These are phyloP conservation scores for Lampris megalopsis DNA, from an alignment of 2,113 vertebrate species.

Conservation along the genomic window DNA sequence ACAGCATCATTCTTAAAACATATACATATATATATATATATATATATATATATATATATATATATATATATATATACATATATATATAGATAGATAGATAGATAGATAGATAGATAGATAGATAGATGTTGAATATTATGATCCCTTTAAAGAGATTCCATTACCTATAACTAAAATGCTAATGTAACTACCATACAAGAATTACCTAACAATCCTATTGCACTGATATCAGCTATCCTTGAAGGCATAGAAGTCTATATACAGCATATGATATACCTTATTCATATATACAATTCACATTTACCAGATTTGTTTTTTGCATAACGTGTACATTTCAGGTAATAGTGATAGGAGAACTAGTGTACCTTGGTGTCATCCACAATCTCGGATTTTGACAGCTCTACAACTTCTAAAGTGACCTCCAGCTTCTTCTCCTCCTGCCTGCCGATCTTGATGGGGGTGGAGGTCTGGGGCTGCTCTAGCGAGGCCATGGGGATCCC, in stretches of 20 bases:
- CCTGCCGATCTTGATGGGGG: constrained; percentile 67
- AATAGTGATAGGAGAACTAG: not conserved
- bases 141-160: not conserved
- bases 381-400: constrained; percentile 74
- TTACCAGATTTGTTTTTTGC: no score
- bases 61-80: no score
- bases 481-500: constrained; percentile 71
- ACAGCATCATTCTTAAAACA: not conserved
- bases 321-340: not conserved
- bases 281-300: not conserved
- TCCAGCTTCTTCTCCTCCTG: constrained; percentile 81
- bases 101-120: no score
- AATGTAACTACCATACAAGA: not conserved
- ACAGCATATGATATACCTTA: not conserved
- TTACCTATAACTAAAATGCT: constrained; percentile 3
- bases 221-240: not conserved
- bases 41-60: no score
- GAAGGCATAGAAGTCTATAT: not conserved
- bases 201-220: not conserved
- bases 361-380: constrained; percentile 82
- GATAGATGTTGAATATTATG: no score
- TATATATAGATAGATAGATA: no score
- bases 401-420: constrained; percentile 80
- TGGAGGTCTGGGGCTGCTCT: constrained; percentile 76
- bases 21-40: not conserved